phyloP scores from a whole-genome alignment of 2,888 invertebrate genomes.

The Calameuta idolon region DNA sequence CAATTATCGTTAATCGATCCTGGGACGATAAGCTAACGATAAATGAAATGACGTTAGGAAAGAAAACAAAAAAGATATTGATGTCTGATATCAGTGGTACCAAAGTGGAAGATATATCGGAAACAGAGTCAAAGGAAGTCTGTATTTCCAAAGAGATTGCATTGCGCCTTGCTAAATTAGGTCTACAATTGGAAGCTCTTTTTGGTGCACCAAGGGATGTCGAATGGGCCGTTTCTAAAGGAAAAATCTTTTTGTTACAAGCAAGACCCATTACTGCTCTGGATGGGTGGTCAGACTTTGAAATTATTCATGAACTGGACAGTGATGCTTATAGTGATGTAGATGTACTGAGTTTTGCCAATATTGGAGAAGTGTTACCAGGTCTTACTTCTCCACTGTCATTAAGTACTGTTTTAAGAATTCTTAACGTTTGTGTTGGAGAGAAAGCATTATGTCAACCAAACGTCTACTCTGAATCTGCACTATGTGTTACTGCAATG shows the following conservation, averaged over 20 bases:
- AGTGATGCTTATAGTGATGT: slow-evolving; percentile 74
- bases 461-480: slow-evolving; percentile 13
- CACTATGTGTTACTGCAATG: slow-evolving; percentile 21
- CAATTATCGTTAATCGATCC: slow-evolving; percentile 72
- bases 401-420: slow-evolving; percentile 59
- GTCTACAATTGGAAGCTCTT: slow-evolving; percentile 73
- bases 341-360: slow-evolving; percentile 78
- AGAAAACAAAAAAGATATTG: slow-evolving; percentile 70
- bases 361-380: slow-evolving; percentile 80
- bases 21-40: slow-evolving; percentile 68
- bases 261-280: slow-evolving; percentile 82
- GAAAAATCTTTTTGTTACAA: slow-evolving; percentile 77
- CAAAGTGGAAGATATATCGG: slow-evolving; percentile 63
- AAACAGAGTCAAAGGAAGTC: slow-evolving; percentile 63
- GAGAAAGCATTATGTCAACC: not conserved
- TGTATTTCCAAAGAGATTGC: slow-evolving; percentile 72
- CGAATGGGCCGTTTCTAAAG: slow-evolving; percentile 81
- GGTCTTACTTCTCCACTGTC: slow-evolving; percentile 73
- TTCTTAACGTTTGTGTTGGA: slow-evolving; percentile 46
- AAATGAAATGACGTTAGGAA: slow-evolving; percentile 68
- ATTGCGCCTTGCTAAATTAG: slow-evolving; percentile 71
- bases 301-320: slow-evolving; percentile 84
- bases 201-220: slow-evolving; percentile 82
- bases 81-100: slow-evolving; percentile 68
- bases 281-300: slow-evolving; percentile 81